Evolutionary conservation across 2,888 invertebrate species (phyloP).

Genomic region (Drosophila setosimentum): DNA sequence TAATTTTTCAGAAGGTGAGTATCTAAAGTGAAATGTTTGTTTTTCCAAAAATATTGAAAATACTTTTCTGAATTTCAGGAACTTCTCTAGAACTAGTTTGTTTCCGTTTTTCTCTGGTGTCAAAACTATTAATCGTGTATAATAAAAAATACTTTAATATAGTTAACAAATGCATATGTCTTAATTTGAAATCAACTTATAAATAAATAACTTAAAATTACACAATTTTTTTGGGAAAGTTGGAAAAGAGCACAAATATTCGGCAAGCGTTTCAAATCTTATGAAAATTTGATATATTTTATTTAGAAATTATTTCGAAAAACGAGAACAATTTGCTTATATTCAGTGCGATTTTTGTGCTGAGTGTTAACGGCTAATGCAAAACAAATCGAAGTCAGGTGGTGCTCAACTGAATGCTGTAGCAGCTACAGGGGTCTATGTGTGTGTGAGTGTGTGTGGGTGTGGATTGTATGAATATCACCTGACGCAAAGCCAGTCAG

Average conservation of each 20-base stretch:
- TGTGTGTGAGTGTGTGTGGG: conserved; percentile 3
- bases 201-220: not conserved
- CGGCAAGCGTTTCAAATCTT: not conserved
- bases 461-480: conserved; percentile 13
- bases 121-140: not conserved
- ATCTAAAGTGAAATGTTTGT: not conserved
- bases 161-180: not conserved
- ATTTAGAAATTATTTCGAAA: not conserved
- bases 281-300: not conserved
- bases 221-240: not conserved
- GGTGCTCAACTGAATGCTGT: conserved; percentile 20
- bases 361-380: conserved; percentile 50
- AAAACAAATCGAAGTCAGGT: conserved; percentile 63
- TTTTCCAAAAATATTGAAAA: not conserved
- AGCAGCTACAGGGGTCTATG: not conserved
- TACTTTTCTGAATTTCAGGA: not conserved
- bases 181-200: not conserved
- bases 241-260: not conserved
- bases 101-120: not conserved
- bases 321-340: not conserved
- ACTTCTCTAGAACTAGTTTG: not conserved
- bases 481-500: conserved; percentile 36
- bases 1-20: not conserved
- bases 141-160: not conserved
- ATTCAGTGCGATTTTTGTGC: not conserved